Evolutionary conservation across 2,113 vertebrate species (phyloP).

Genomic region (Epinephelus fuscoguttatus): DNA sequence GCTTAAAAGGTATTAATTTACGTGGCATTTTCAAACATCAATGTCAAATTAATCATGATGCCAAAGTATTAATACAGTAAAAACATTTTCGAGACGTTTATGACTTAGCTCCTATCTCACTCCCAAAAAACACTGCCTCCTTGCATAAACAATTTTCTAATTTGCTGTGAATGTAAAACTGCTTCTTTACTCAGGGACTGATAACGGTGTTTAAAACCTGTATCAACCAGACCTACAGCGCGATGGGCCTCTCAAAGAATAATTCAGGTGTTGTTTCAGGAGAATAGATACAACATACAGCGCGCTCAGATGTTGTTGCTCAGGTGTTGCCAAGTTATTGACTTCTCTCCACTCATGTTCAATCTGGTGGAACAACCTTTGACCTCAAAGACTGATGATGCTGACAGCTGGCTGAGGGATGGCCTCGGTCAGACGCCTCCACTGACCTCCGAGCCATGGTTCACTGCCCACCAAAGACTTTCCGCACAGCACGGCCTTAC

Average conservation of each 20-base stretch:
- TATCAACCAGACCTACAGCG: neutral
- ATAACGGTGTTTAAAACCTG: no score
- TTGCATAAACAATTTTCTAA: neutral
- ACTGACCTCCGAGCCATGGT: slow-evolving; percentile 64
- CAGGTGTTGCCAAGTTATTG: slow-evolving; percentile 66
- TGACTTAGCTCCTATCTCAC: neutral
- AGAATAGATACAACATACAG: slow-evolving; percentile 35
- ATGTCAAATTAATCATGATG: slow-evolving; percentile 39
- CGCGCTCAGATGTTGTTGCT: slow-evolving; percentile 36
- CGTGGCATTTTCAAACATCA: slow-evolving; percentile 33
- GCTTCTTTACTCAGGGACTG: no score
- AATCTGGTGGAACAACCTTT: slow-evolving; percentile 73
- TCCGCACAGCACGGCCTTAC: slow-evolving; percentile 20
- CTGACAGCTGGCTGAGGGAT: slow-evolving; percentile 80
- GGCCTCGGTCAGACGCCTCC: slow-evolving; percentile 76
- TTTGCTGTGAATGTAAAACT: neutral
- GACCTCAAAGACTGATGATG: slow-evolving; percentile 68
- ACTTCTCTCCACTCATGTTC: slow-evolving; percentile 70
- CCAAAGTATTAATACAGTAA: neutral
- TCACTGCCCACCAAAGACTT: slow-evolving; percentile 72
- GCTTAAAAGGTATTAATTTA: slow-evolving; percentile 32
- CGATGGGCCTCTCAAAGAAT: neutral
- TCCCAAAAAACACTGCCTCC: neutral
- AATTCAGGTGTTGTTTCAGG: slow-evolving; percentile 1
- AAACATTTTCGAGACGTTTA: neutral